These are phyloP conservation scores for Indicator maculatus DNA, from an alignment of 2,113 vertebrate genomes.

Conservation along the genomic window DNA sequence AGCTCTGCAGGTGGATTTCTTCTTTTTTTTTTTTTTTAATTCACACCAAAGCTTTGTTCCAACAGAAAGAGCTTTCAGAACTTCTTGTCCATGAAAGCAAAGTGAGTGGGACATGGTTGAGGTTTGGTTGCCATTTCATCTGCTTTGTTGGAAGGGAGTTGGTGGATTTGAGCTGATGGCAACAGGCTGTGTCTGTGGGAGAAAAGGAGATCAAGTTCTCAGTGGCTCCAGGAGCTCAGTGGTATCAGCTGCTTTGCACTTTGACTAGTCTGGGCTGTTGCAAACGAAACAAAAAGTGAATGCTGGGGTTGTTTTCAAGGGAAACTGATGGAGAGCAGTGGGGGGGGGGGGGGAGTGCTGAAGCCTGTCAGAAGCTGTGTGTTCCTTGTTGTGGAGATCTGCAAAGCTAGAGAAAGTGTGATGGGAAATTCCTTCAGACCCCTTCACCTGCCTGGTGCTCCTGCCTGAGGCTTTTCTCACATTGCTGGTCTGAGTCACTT, in stretches of 20 bases:
- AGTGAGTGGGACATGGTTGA: neutral
- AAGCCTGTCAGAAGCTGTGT: neutral
- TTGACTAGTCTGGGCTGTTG: neutral
- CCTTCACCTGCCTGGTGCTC: too few species aligned
- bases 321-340: rapidly evolving
- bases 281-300: neutral
- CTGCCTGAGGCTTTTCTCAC: neutral
- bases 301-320: neutral
- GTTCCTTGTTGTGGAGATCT: neutral
- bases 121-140: neutral
- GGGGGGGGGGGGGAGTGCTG: neutral
- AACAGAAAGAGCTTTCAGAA: neutral
- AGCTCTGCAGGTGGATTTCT: neutral
- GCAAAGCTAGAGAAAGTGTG: neutral
- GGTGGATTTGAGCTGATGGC: neutral
- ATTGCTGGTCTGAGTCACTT: neutral
- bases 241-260: neutral
- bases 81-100: neutral
- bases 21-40: neutral
- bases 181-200: neutral
- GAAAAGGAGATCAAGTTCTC: neutral
- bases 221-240: neutral
- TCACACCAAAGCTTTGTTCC: neutral
- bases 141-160: neutral
- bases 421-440: neutral